Evolutionary conservation across 2,888 invertebrate genomes (phyloP), one percentile per base, ranked within the genome.

Genomic region (Caenorhabditis sinica): DNA sequence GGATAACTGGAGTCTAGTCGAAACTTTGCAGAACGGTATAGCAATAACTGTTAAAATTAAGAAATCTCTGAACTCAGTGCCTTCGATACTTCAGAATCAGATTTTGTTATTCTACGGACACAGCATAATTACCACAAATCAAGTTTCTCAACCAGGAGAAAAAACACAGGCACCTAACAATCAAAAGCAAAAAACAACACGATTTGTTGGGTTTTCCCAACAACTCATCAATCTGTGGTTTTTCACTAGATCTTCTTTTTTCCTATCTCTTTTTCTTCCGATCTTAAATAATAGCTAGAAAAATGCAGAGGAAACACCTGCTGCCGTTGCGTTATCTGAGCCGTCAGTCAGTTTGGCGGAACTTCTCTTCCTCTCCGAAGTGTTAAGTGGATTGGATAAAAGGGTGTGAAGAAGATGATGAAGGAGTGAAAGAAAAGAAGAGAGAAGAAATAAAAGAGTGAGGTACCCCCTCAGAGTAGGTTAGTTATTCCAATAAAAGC

Each of bases 401-500:
- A 49, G 49, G 79, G 71, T 49, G 69, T 58, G 36, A 68, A 63
- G 53, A 58, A 60, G 20, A 60, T 53, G 43, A 69, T 28, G 53
- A 58, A 51, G 40, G 45, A 43, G 65, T 25, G 15, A 36, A 36
- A 45, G n/a, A 4, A n/a, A 43, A 30, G 33, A 33, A 20, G 36
- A 68, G 51, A 66, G 30, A 45, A 8, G 40, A 56, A 56, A n/a
- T n/a, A 49, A 33, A 20, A 25, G 53, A 51, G 36, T 9, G 20
- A 61, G 49, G 68, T 28, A 40, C 53, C 36, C 49, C 45, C 45
- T 49, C n/a, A 30, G 36, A 51, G 49, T 79, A 79, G 71, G 63
- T 79, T 79, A 72, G 79, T 79, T 79, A 79, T 79, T 79, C 72
- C 80, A 73, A 80, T 80, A 80, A 72, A 65, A 56, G 58, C 66